phyloP scores from a whole-genome alignment of 2,113 vertebrate genomes.

The Sula dactylatra region DNA sequence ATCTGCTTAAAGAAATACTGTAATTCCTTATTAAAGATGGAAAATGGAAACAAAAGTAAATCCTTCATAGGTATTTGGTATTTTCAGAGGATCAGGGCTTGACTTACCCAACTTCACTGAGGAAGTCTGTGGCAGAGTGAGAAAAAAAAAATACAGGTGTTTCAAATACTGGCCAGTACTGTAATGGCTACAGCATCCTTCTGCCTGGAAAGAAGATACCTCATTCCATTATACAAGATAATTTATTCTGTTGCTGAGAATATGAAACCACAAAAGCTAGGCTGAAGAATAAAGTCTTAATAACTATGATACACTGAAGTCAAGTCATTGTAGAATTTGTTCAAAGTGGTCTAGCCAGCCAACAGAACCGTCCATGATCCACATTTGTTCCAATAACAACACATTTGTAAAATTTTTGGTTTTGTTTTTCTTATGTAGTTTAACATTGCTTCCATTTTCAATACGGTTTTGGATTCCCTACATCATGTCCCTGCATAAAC shows the following conservation, averaged over 20 bases:
- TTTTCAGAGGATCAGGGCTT: not conserved
- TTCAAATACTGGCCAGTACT: not conserved
- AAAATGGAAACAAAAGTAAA: not conserved
- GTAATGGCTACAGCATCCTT: not conserved
- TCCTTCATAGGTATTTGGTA: not conserved
- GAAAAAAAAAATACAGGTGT: not conserved
- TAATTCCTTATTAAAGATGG: not conserved
- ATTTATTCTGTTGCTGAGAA: not conserved
- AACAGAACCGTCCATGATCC: not conserved
- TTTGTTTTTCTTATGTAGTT: not conserved
- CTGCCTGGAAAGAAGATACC: not conserved
- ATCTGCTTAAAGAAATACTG: not conserved
- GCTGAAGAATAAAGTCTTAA: not conserved
- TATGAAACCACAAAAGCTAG: not conserved
- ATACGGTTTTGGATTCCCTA: rapidly evolving
- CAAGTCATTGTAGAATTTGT: not conserved
- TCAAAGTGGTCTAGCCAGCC: not conserved
- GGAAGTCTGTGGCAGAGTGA: not conserved
- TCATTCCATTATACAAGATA: not conserved
- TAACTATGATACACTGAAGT: not conserved
- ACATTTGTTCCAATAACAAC: not conserved
- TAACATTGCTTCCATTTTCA: not conserved
- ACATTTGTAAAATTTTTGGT: not conserved
- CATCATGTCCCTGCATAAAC: not conserved
- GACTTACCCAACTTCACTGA: not conserved